Percentiles rank a stretch among this genome's conserved stretches.
Conservation (phyloP, 2,797 vertebrate species). For the Nothura maculosa region DNA sequence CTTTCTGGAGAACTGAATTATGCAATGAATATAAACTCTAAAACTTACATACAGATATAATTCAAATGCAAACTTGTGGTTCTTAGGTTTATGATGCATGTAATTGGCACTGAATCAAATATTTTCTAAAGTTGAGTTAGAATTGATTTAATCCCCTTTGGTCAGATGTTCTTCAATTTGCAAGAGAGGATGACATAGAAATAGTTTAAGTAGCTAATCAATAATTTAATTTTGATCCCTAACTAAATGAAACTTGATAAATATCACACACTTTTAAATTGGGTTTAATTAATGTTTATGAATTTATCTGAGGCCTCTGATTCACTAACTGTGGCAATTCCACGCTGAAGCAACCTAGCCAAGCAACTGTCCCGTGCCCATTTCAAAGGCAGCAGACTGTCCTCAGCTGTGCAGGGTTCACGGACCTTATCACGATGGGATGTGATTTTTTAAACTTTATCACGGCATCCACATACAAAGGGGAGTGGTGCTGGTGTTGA, state of each 20-base stretch:
- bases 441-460: slow-evolving; percentile 47
- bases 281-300: slow-evolving; percentile 57
- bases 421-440: neutral
- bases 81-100: neutral
- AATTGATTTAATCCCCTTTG: slow-evolving; percentile 6
- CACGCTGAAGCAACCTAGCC: neutral
- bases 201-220: slow-evolving; percentile 38
- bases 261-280: slow-evolving; percentile 55
- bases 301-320: slow-evolving; percentile 28
- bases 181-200: neutral
- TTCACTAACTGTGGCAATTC: slow-evolving; percentile 42
- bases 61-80: slow-evolving; percentile 18
- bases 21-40: neutral
- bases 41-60: neutral
- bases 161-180: slow-evolving; percentile 1
- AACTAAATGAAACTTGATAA: slow-evolving; percentile 55
- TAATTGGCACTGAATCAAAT: neutral
- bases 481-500: neutral
- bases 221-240: slow-evolving; percentile 58
- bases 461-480: neutral
- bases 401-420: neutral
- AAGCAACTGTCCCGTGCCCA: neutral
- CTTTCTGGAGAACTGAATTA: neutral
- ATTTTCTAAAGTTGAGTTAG: neutral
- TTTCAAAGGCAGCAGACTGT: slow-evolving; percentile 15